These are phyloP conservation scores for Petrocephalus zakoni DNA, from an alignment of 2,113 vertebrate genomes.

Conservation along the genomic window DNA sequence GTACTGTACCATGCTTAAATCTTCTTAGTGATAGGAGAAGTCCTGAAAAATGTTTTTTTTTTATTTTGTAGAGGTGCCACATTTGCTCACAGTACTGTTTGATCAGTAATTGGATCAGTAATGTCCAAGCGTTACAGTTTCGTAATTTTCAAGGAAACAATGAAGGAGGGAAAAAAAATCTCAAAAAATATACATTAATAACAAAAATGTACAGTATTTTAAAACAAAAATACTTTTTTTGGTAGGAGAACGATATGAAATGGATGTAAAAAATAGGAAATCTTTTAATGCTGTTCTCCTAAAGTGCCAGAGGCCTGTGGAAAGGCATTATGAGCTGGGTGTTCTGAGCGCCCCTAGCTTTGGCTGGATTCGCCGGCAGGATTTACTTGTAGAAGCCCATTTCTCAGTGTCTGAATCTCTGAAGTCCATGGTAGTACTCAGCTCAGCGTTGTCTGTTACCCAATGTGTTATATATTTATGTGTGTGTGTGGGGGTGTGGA, in stretches of 20 bases:
- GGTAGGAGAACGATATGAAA: background rate
- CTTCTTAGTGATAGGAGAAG: background rate
- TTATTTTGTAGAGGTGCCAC: background rate
- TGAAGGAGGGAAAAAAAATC: background rate
- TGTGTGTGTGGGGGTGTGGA: background rate
- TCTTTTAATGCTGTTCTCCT: background rate
- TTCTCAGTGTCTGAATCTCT: background rate
- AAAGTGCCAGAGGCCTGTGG: background rate
- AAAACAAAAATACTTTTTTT: conserved; percentile 5
- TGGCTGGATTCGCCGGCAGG: background rate
- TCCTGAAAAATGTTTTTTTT: background rate
- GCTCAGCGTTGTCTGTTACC: background rate
- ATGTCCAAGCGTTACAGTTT: background rate
- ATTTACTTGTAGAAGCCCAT: background rate
- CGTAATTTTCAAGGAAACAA: background rate
- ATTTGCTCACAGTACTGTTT: conserved; percentile 1
- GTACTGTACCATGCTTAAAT: background rate
- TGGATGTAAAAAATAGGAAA: background rate
- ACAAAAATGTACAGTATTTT: conserved; percentile 11
- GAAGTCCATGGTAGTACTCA: background rate
- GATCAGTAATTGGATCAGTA: background rate
- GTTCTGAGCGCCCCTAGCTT: background rate
- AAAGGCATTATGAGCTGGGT: background rate
- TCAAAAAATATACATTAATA: conserved; percentile 12
- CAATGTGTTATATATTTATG: background rate